These are phyloP conservation scores for Pangasius djambal DNA, from an alignment of 2,797 vertebrate genomes.

Conservation along the genomic window DNA sequence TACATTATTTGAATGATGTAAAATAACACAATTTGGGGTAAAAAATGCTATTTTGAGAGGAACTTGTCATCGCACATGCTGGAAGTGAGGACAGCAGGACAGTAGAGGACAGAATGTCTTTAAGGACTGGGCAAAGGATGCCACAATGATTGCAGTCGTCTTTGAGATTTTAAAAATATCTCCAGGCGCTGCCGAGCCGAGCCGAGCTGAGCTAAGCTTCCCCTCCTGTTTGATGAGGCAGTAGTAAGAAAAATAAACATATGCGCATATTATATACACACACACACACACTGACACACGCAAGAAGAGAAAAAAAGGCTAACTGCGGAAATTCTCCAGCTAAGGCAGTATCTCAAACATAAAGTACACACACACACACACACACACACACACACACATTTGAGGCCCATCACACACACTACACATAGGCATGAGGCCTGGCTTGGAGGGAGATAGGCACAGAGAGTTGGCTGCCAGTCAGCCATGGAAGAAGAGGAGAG, in stretches of 20 bases:
- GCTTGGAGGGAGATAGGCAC: constrained; percentile 37
- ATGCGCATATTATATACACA: constrained; percentile 33
- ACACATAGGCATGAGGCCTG: constrained; percentile 42
- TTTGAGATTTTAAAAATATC: constrained; percentile 54
- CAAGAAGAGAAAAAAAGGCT: background rate
- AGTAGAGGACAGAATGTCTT: background rate
- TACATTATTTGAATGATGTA: background rate
- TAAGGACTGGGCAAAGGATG: constrained; percentile 18
- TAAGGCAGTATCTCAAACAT: constrained; percentile 38
- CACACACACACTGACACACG: constrained; percentile 39
- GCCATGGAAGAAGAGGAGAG: constrained; percentile 24
- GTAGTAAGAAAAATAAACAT: constrained; percentile 35
- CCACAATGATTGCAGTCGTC: constrained; percentile 19
- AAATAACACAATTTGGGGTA: background rate
- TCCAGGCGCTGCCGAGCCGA: constrained; percentile 40
- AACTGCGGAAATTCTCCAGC: constrained; percentile 27
- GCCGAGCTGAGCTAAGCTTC: constrained; percentile 25
- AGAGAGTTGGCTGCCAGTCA: constrained; percentile 48
- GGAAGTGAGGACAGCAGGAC: constrained; percentile 1
- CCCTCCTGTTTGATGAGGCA: constrained; percentile 69
- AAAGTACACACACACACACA: constrained; percentile 35
- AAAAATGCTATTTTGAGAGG: background rate
- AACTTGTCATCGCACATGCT: background rate
- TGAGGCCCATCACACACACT: constrained; percentile 19
- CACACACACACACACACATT: constrained; percentile 40